Percentiles rank a stretch among this genome's conserved stretches.
Conservation (phyloP, 2,113 vertebrate genomes). For the Ceyx margarethae region DNA sequence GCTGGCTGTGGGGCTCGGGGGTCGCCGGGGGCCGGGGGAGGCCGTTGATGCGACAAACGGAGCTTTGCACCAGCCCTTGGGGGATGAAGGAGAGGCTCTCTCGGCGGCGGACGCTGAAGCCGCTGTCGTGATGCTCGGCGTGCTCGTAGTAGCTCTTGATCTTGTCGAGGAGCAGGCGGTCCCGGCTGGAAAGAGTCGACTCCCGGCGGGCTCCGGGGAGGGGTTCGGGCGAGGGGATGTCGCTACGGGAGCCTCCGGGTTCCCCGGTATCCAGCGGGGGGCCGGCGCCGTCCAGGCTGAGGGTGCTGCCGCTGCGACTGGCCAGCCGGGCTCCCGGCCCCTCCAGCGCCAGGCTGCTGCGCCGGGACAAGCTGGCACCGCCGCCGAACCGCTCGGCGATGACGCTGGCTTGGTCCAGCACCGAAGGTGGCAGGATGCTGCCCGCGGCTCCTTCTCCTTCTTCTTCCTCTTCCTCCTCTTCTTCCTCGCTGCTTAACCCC, state of each 20-base stretch:
- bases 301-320: constrained; percentile 75
- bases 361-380: constrained; percentile 76
- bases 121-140: constrained; percentile 82
- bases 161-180: constrained; percentile 87
- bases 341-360: constrained; percentile 82
- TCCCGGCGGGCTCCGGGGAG: constrained; percentile 52
- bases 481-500: constrained; percentile 81
- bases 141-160: constrained; percentile 90
- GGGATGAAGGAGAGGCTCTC: constrained; percentile 96
- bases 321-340: constrained; percentile 54
- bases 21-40: constrained; percentile 62
- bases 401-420: constrained; percentile 85
- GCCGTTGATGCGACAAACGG: constrained; percentile 82
- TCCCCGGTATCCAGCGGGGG: not conserved
- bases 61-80: constrained; percentile 88
- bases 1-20: not conserved
- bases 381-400: constrained; percentile 80
- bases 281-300: constrained; percentile 73
- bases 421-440: constrained; percentile 83
- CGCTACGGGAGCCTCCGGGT: not conserved
- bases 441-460: not conserved
- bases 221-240: not conserved
- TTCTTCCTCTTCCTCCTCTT: constrained; percentile 76
- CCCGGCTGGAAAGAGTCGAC: constrained; percentile 84
- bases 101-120: constrained; percentile 86